These are phyloP conservation scores for Paelopatides confundens DNA, from an alignment of 53 echinoderm and acorn worm species.

Conservation along the genomic window DNA sequence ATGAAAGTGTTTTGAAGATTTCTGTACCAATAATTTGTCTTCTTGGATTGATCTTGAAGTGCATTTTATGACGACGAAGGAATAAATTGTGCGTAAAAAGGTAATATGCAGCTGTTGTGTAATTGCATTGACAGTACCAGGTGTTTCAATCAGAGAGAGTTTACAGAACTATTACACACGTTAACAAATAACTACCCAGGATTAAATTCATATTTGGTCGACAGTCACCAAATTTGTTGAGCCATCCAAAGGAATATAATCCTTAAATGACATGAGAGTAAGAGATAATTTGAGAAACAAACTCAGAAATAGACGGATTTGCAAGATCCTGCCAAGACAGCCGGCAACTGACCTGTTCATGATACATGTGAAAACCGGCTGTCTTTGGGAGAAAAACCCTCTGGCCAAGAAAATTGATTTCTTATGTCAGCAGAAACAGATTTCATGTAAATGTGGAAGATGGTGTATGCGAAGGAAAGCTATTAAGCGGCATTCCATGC, in stretches of 20 bases:
- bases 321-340: not conserved
- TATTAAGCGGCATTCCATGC: not conserved
- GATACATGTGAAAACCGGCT: not conserved
- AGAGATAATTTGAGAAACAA: not conserved
- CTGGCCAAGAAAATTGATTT: slow-evolving; percentile 18
- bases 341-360: slow-evolving; percentile 4
- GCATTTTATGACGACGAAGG: too few relatives aligned
- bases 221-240: not conserved
- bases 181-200: too few relatives aligned
- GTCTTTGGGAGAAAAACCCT: not conserved
- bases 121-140: too few relatives aligned
- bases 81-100: too few relatives aligned
- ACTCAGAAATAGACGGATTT: not conserved
- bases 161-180: too few relatives aligned
- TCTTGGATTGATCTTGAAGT: too few relatives aligned
- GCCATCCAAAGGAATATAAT: not conserved
- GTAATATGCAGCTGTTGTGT: too few relatives aligned
- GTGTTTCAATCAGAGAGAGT: too few relatives aligned
- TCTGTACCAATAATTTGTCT: too few relatives aligned
- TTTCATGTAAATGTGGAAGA: not conserved
- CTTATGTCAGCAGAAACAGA: slow-evolving; percentile 8
- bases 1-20: too few relatives aligned
- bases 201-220: too few relatives aligned
- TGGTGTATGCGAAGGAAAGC: not conserved
- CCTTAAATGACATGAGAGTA: not conserved